Base-by-base conservation (phyloP, 2,113 vertebrate species). In the Centrocercus urophasianus region DNA sequence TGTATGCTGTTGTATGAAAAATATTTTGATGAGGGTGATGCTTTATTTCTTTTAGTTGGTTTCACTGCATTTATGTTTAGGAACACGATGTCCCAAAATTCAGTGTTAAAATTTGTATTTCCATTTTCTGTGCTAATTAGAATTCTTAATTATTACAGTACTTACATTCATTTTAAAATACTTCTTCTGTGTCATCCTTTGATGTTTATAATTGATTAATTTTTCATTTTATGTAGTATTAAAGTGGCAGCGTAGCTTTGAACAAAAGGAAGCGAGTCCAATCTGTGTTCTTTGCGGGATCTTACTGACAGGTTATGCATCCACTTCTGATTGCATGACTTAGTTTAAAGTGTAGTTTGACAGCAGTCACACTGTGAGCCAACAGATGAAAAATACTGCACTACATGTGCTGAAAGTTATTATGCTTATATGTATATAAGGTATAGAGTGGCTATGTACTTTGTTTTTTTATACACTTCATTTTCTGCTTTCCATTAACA, bases 161-260 rank as follows among this genome's bases (percentile, higher is more conserved):
- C 60, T 95, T 91, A 66, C 56, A 71, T 79, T 86, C 45, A 95
- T 95, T 89, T 94, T 56, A 72, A 93, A 79, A 75, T 40, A 85
- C 78, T 86, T 92, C 28, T 83, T 93, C 79, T 89, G 48, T 92
- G 72, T 83, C 91, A 89, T 83, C 56, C 76, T 96, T 97, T 95
- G 89, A 93, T 95, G 85, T 86, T 96, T 96, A 80, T 94, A 94
- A 95, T 90, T 87, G 94, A 95, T 97, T 94, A 87, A 95, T 95
- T 95, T 93, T 96, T 96, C 81, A 96, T 89, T 93, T 94, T 90
- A 43, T 80, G 70, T 85, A 78, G 81, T 86, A 30, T 76, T 93
- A 85, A 92, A 94, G 57, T 77, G 76, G 57, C 63, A 83, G 56
- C 13, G 18, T 66, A 80, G 93, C 93, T 95, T 95, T 93, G 93